Evolutionary conservation across 2,113 vertebrate species (phyloP).

Genomic region (Phalacrocorax pelagicus): DNA sequence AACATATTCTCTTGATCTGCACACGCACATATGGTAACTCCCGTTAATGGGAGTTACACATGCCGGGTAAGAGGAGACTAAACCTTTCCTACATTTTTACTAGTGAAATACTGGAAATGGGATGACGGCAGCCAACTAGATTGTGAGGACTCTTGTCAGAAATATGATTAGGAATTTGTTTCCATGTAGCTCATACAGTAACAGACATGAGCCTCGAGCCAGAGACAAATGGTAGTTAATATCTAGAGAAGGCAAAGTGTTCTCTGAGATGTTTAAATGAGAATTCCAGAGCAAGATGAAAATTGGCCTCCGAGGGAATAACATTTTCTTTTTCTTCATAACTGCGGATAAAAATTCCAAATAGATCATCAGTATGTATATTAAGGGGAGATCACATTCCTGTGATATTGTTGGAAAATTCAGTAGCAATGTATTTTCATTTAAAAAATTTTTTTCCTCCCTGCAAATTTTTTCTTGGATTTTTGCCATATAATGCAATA

Average conservation of each 20-base stretch:
- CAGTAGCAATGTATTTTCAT: conserved; percentile 55
- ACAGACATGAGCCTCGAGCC: conserved; percentile 34
- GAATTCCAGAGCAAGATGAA: conserved; percentile 68
- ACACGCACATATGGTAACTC: neutral
- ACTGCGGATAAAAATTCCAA: conserved; percentile 63
- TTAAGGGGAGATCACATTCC: conserved; percentile 60
- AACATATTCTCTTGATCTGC: neutral
- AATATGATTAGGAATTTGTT: conserved; percentile 51
- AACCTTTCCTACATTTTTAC: conserved; percentile 43
- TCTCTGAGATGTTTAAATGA: conserved; percentile 59
- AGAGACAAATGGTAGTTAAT: conserved; percentile 36
- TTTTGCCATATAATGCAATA: conserved; percentile 45
- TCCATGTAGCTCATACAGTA: conserved; percentile 40
- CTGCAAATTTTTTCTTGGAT: conserved; percentile 29
- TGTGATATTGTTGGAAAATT: conserved; percentile 67
- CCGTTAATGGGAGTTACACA: conserved; percentile 2
- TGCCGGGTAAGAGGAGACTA: neutral
- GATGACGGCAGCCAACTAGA: conserved; percentile 1
- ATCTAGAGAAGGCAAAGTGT: conserved; percentile 49
- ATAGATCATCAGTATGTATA: conserved; percentile 55
- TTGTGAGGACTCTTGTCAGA: conserved; percentile 62
- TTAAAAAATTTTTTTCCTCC: neutral
- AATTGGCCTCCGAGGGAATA: conserved; percentile 59
- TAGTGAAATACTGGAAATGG: conserved; percentile 51
- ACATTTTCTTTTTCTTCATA: conserved; percentile 52